Conservation (phyloP, 2,888 invertebrate species). For the Theodoxus fluviatilis region DNA sequence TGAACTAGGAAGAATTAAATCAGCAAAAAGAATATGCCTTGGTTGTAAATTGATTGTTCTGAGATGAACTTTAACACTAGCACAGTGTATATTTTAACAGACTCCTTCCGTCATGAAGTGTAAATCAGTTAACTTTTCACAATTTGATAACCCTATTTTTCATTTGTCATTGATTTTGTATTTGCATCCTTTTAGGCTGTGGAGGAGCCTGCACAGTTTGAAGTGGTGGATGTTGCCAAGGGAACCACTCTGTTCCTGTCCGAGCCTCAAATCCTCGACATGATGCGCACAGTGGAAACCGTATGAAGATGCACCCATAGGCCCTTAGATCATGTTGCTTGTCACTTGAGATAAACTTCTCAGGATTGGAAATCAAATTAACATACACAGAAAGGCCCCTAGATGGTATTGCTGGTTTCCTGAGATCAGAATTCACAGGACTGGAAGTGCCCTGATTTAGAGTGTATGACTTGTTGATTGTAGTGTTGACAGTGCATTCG, state of each 20-base stretch:
- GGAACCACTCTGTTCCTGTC: constrained; percentile 39
- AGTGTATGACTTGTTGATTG: too few species aligned
- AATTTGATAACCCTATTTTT: not conserved
- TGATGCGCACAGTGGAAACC: not conserved
- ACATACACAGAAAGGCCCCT: too few species aligned
- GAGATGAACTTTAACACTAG: not conserved
- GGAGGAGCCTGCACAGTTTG: constrained; percentile 39
- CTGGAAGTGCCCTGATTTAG: too few species aligned
- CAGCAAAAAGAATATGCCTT: not conserved
- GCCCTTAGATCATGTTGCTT: too few species aligned
- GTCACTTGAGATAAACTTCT: too few species aligned
- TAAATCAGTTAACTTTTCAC: not conserved
- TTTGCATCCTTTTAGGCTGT: constrained; percentile 38
- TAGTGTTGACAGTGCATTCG: too few species aligned
- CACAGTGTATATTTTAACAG: not conserved
- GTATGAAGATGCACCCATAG: not conserved
- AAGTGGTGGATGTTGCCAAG: constrained; percentile 36
- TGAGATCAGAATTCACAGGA: too few species aligned
- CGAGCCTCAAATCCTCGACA: constrained; percentile 37
- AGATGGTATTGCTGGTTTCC: too few species aligned
- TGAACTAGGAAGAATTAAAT: not conserved
- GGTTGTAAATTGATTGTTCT: not conserved
- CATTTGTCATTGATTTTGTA: not conserved
- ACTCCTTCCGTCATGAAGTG: not conserved
- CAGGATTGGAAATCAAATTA: too few species aligned